phyloP scores from a whole-genome alignment of 1,140 invertebrate species.

The Phenacoccus solenopsis region DNA sequence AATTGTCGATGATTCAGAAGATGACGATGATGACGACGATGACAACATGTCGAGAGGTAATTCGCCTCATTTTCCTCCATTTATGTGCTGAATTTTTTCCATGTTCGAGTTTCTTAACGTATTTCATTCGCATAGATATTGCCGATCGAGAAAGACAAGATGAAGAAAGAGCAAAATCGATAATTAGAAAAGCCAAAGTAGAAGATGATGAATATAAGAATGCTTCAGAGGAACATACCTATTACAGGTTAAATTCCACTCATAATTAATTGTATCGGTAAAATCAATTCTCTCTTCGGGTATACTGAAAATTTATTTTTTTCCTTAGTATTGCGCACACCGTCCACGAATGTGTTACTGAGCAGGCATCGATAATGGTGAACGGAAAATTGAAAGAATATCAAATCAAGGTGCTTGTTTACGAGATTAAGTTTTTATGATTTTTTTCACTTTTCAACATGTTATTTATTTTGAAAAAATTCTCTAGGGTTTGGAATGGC shows the following conservation, averaged over 20 bases:
- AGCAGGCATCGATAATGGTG: constrained; percentile 85
- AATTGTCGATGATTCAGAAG: constrained; percentile 54
- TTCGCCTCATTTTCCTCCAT: background rate
- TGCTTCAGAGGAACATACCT: constrained; percentile 67
- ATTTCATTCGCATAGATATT: background rate
- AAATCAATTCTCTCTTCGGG: too few relatives aligned
- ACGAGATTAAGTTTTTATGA: constrained; percentile 20
- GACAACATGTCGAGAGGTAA: constrained; percentile 27
- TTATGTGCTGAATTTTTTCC: background rate
- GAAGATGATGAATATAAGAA: constrained; percentile 86
- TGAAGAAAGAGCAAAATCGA: constrained; percentile 37
- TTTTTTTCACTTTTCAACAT: background rate
- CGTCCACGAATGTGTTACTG: constrained; percentile 76
- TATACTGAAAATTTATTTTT: background rate
- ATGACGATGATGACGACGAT: constrained; percentile 45
- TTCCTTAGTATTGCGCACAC: constrained; percentile 76
- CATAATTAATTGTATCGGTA: background rate
- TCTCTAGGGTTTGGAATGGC: constrained; percentile 77
- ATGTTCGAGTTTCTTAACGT: background rate
- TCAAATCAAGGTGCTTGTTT: constrained; percentile 85
- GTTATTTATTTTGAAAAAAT: background rate
- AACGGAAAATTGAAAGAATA: constrained; percentile 92
- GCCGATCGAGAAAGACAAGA: constrained; percentile 17
- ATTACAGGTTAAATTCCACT: constrained; percentile 46
- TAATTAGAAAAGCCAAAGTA: constrained; percentile 70